Evolutionary conservation across 2,113 vertebrate genomes (phyloP).

Genomic region (Pseudonaja textilis): DNA sequence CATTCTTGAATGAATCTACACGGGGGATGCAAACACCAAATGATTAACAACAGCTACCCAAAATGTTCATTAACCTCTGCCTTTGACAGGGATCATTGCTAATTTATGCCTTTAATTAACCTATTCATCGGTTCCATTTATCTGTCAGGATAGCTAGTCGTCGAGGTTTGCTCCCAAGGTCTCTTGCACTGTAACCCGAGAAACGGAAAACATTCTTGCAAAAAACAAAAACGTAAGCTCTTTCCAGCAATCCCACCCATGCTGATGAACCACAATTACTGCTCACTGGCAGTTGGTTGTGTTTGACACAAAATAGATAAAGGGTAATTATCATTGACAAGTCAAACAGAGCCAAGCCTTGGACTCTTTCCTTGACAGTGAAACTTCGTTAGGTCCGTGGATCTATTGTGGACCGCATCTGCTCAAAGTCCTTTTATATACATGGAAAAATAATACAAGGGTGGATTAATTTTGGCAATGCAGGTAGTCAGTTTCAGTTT

Average conservation of each 20-base stretch:
- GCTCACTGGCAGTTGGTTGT: not conserved
- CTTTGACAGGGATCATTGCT: not conserved
- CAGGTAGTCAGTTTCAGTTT: no score
- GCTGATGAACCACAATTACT: not conserved
- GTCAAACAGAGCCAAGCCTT: not conserved
- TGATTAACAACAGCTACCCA: not conserved
- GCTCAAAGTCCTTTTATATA: not conserved
- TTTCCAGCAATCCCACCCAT: not conserved
- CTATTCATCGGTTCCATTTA: conserved; percentile 4
- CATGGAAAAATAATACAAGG: no score
- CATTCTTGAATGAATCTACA: not conserved
- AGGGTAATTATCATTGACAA: not conserved
- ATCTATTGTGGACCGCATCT: not conserved
- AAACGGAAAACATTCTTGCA: not conserved
- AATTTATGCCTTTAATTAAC: conserved; percentile 22
- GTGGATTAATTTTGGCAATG: no score
- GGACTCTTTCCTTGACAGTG: not conserved
- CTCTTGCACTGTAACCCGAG: not conserved
- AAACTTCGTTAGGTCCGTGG: not conserved
- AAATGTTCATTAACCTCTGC: not conserved
- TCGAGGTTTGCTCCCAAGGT: not conserved
- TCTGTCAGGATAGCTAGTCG: not conserved
- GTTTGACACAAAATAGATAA: not conserved
- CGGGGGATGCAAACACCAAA: not conserved
- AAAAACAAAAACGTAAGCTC: not conserved